Evolutionary conservation across 2,113 vertebrate species (phyloP), one percentile per base, ranked within the genome.

Genomic region (Ranitomeya imitator): DNA sequence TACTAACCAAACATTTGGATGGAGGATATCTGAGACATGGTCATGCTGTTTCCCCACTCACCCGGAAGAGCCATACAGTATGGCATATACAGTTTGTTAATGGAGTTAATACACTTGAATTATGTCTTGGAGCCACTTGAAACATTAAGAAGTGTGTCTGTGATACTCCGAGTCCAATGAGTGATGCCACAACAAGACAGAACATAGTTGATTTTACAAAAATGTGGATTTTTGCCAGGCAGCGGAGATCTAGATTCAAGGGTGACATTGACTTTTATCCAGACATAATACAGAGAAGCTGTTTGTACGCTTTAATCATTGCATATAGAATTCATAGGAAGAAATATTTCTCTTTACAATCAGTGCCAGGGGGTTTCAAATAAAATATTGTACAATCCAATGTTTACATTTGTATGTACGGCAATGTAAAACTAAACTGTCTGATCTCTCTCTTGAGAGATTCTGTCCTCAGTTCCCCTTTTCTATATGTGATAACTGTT

Each of bases 401-500:
- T 51, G 73, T 76, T 86, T 77, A 86, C 73, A 52, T 86, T 77
- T 77, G 55, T 77, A 31, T 85, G 84, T 77, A 63, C 15, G 7
- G 37, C 37, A 45, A 45, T 86, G 59, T 86, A 77, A 86, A 65
- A 86, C 26, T 15, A 63, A 52, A 19, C 73, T 86, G 69, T 76
- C 81, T 83, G 6, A 45, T 67, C 18, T 83, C 31, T 71, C 63
- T 84, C 51, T n/a, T 26, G 82, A 71, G 82, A 57, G 37, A 61
- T 18, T n/a, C 51, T 86, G 85, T 86, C 85, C 85, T 79, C 23
- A 86, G 19, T 79, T 59, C 57, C 51, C 85, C 76, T 61, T 67
- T n/a, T 23, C 71, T 65, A 79, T 65, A 79, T 63, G 76, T 45
- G 74, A 86, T 52, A 86, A 67, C 79, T 86, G 60, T 26, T 65